A percentile compares a stretch with the other conserved stretches of the same genome.
These are phyloP conservation scores for Sycobia sp. DNA, from an alignment of 1,140 invertebrate species.

Conservation along the genomic window DNA sequence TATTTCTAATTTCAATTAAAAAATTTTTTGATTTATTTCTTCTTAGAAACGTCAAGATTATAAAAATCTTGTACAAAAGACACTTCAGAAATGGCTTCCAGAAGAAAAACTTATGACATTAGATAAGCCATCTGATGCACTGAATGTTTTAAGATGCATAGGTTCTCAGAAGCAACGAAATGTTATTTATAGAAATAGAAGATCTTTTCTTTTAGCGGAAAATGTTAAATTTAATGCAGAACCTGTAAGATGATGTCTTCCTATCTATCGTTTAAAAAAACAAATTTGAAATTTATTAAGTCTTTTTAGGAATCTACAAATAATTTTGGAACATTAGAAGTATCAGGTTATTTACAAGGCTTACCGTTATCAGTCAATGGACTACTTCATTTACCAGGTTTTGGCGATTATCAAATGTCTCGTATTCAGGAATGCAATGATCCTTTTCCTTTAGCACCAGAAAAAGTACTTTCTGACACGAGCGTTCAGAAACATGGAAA, in stretches of 20 bases:
- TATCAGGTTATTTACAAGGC: conserved; percentile 86
- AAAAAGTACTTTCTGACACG: conserved; percentile 33
- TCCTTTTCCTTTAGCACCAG: conserved; percentile 68
- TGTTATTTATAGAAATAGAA: conserved; percentile 75
- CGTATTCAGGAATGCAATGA: conserved; percentile 78
- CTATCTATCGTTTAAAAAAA: no score
- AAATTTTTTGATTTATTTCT: conserved; percentile 27
- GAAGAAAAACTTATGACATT: conserved; percentile 81
- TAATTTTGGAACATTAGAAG: conserved; percentile 74
- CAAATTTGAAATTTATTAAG: conserved; percentile 26
- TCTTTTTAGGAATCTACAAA: conserved; percentile 42
- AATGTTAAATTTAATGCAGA: conserved; percentile 65
- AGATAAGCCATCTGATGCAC: conserved; percentile 76
- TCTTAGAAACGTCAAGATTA: conserved; percentile 72
- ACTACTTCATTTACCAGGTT: conserved; percentile 86
- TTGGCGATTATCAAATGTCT: conserved; percentile 90
- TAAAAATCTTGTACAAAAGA: conserved; percentile 77
- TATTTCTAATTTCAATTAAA: conserved; percentile 21
- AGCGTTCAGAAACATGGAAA: conserved; percentile 48
- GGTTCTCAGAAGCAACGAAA: conserved; percentile 80
- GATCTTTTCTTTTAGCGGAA: conserved; percentile 84
- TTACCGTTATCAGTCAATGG: conserved; percentile 83
- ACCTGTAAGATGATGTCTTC: conserved; percentile 38
- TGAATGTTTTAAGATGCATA: conserved; percentile 80
- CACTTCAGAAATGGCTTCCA: conserved; percentile 78